Base-by-base conservation (phyloP, 2,888 invertebrate species). In the Erebia palarica region DNA sequence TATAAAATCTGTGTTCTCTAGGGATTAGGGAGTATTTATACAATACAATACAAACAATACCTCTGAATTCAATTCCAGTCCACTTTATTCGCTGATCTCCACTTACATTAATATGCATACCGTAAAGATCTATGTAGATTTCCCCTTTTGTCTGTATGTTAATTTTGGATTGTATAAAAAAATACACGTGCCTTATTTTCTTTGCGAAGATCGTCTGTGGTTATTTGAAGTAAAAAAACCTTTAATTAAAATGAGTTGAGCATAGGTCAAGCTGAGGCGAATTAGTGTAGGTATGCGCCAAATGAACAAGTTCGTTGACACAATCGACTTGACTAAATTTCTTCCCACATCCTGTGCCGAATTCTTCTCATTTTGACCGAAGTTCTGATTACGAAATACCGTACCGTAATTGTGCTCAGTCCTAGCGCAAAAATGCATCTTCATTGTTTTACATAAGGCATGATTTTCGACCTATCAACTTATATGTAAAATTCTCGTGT, bases 61-160 rank as follows among this genome's bases (percentile, higher is more conserved):
- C 21, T 18, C 13, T n/a, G 10, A 10, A 58, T 58, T 27, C 57
- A 18, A 58, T 58, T 58, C 18, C 57, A 58, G 21, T 3, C 57
- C 57, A 58, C 60, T 42, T 60, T 60, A 42, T 60, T 60, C n/a
- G 42, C 60, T 60, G 16, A 42, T 42, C 60, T 42, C 27, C 27
- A 11, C 27, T 58, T 36, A 11, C 42, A 60, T 44, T 16, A 16
- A 60, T 60, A 60, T 16, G 60, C 60, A 60, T 42, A 44, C 3
- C n/a, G 42, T 4, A 44, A 42, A 60, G 36, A 42, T 60, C 14
- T 16, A 14, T 60, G 10, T 60, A 42, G 36, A 59, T 59, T 36
- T 59, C 1, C 36, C 59, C n/a, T 60, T n/a, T 36, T 36, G 42
- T 58, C 21, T 58, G 27, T 60, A 16, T 44, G 60, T 14, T 60